Evolutionary conservation across 2,113 vertebrate species (phyloP).

Genomic region (Ictalurus furcatus): DNA sequence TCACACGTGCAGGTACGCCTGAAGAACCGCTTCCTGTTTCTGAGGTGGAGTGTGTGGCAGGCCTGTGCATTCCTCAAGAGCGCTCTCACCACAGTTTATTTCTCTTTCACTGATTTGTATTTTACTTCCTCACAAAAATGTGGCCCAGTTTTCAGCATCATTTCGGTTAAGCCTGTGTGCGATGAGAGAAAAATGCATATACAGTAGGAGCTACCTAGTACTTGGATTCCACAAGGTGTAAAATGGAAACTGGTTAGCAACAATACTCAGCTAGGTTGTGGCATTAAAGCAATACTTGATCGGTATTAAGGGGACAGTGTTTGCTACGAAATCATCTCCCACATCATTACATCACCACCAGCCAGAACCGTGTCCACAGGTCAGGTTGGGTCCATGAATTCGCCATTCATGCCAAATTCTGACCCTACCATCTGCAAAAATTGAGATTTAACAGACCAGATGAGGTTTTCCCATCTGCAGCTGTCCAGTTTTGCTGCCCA

Average conservation of each 20-base stretch:
- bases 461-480: background rate
- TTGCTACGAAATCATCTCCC: background rate
- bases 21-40: constrained; percentile 23
- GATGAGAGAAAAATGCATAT: background rate
- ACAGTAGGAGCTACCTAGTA: background rate
- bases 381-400: background rate
- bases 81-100: background rate
- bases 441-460: background rate
- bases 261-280: background rate
- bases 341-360: background rate
- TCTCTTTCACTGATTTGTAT: background rate
- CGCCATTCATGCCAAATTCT: background rate
- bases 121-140: too few species aligned
- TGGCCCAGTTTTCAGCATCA: background rate
- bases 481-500: background rate
- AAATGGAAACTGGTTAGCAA: background rate
- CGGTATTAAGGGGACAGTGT: background rate
- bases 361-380: background rate
- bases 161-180: background rate
- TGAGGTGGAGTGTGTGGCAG: background rate
- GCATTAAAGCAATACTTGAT: background rate
- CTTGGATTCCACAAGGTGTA: background rate
- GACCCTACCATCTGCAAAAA: background rate
- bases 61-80: constrained; percentile 15
- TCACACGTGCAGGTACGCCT: constrained; percentile 10